phyloP scores from a whole-genome alignment of 2,888 invertebrate species.

The Apantesis nais region DNA sequence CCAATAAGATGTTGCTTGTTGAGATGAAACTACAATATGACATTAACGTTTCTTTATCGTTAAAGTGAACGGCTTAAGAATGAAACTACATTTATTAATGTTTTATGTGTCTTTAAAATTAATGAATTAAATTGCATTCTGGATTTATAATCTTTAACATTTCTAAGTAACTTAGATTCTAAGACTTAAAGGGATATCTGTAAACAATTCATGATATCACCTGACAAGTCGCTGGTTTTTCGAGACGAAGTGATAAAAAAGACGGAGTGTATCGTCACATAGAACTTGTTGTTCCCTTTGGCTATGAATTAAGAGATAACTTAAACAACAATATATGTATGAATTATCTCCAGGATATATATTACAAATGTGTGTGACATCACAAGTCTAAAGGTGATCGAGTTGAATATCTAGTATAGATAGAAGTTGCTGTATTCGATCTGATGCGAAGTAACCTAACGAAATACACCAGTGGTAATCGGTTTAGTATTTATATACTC shows the following conservation, averaged over 20 bases:
- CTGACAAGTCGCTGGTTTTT: too few species aligned
- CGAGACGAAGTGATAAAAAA: too few species aligned
- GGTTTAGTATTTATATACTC: too few species aligned
- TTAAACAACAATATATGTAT: neutral
- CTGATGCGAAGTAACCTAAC: neutral
- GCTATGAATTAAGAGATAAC: neutral
- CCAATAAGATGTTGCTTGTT: neutral
- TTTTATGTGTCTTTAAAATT: neutral
- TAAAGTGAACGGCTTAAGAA: neutral
- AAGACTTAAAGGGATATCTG: too few species aligned
- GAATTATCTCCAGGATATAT: neutral
- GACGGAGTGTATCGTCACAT: too few species aligned
- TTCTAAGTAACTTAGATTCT: too few species aligned
- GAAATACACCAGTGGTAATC: neutral
- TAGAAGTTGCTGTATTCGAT: neutral
- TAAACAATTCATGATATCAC: too few species aligned
- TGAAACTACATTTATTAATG: neutral
- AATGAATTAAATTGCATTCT: too few species aligned
- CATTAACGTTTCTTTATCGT: neutral
- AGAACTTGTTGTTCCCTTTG: neutral
- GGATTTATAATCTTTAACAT: too few species aligned
- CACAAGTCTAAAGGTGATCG: too few species aligned
- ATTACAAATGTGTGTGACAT: too few species aligned
- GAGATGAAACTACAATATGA: neutral
- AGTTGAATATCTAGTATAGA: neutral